These are phyloP conservation scores for Cyprinella venusta DNA, from an alignment of 2,797 vertebrate species.

Conservation along the genomic window DNA sequence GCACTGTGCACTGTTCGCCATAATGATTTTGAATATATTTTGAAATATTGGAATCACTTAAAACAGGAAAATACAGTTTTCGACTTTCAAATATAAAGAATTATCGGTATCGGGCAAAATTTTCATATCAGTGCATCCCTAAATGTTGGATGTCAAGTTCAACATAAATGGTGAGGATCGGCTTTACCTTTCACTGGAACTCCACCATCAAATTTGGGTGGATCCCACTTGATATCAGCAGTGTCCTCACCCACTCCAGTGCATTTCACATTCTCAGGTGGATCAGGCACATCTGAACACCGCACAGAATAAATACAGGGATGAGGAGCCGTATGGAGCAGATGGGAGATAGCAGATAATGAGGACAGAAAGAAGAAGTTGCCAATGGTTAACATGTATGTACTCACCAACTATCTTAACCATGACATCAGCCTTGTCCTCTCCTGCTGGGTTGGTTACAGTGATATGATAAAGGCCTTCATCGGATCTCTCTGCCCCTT, in stretches of 20 bases:
- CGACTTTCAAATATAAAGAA: too few species aligned
- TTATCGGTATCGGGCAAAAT: too few species aligned
- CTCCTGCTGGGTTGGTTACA: constrained; percentile 84
- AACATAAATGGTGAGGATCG: not conserved
- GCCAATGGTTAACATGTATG: not conserved
- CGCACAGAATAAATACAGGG: not conserved
- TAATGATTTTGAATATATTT: too few species aligned
- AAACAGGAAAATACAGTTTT: too few species aligned
- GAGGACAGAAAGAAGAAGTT: not conserved
- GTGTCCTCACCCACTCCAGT: constrained; percentile 85
- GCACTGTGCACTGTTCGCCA: too few species aligned
- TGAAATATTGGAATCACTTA: too few species aligned
- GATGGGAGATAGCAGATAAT: not conserved
- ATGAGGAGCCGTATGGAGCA: not conserved
- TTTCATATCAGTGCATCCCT: too few species aligned
- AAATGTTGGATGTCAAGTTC: not conserved
- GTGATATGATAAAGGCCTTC: constrained; percentile 84
- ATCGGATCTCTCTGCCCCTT: constrained; percentile 81
- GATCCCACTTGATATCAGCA: constrained; percentile 83
- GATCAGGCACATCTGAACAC: constrained; percentile 84
- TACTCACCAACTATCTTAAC: constrained; percentile 87
- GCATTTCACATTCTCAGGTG: constrained; percentile 84
- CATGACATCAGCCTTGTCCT: constrained; percentile 81
- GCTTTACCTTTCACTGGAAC: constrained; percentile 82
- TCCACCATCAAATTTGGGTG: constrained; percentile 85